Percentiles rank a stretch among this genome's conserved stretches.
These are phyloP conservation scores for Galendromus occidentalis DNA, from an alignment of 1,140 invertebrate genomes.

Conservation along the genomic window DNA sequence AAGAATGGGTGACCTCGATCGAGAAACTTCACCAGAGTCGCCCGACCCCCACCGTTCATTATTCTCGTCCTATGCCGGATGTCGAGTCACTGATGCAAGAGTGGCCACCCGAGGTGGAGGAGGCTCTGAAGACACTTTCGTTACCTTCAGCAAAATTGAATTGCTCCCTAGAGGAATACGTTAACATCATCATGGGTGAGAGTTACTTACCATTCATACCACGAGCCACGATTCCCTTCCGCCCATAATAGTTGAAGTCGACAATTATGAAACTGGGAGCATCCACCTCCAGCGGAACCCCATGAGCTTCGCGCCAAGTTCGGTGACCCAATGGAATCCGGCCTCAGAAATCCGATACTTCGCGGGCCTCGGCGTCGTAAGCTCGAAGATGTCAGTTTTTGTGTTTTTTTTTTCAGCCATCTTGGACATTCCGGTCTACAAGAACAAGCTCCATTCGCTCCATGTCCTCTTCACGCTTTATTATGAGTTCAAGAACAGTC, in stretches of 20 bases:
- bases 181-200: slow-evolving; percentile 54
- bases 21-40: slow-evolving; percentile 63
- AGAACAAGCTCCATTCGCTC: slow-evolving; percentile 60
- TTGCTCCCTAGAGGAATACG: slow-evolving; percentile 47
- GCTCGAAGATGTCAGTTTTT: too few species aligned
- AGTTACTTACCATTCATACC: too few species aligned
- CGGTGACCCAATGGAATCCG: too few species aligned
- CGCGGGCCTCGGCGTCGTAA: too few species aligned
- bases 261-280: too few species aligned
- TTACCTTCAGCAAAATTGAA: slow-evolving; percentile 54
- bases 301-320: too few species aligned
- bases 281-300: too few species aligned
- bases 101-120: slow-evolving; percentile 49
- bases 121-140: slow-evolving; percentile 28
- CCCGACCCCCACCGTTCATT: slow-evolving; percentile 60
- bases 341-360: too few species aligned
- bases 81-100: slow-evolving; percentile 81
- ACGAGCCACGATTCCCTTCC: too few species aligned
- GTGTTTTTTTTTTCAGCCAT: too few species aligned
- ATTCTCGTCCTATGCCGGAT: slow-evolving; percentile 72
- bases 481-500: slow-evolving; percentile 39
- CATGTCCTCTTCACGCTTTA: slow-evolving; percentile 75
- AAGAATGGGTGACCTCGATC: slow-evolving; percentile 84
- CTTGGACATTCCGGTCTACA: slow-evolving; percentile 65
- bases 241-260: too few species aligned